Evolutionary conservation across 2,888 invertebrate species (phyloP).

Genomic region (Therioaphis trifolii): DNA sequence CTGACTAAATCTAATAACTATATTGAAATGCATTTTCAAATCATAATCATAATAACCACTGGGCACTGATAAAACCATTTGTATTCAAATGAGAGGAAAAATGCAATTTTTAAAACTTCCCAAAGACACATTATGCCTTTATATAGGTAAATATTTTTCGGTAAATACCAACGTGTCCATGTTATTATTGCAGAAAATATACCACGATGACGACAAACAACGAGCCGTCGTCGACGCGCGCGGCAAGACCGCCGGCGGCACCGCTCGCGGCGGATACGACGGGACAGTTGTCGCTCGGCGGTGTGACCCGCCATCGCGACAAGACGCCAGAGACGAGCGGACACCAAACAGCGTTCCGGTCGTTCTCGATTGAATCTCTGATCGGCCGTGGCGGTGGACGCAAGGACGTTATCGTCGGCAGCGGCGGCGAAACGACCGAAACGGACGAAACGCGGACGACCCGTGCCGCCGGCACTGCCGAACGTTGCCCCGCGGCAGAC

Average conservation of each 20-base stretch:
- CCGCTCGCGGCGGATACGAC: background rate
- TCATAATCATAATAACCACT: too few species aligned
- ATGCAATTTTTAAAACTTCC: too few species aligned
- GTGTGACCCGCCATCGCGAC: background rate
- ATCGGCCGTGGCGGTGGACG: conserved; percentile 63
- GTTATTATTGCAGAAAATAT: background rate
- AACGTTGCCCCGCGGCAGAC: too few species aligned
- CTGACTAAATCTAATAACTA: too few species aligned
- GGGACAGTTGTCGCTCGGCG: background rate
- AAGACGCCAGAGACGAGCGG: background rate
- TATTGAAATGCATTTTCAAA: too few species aligned
- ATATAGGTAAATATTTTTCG: too few species aligned
- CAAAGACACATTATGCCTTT: too few species aligned
- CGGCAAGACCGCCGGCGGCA: background rate
- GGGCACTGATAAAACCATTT: too few species aligned
- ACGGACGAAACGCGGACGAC: too few species aligned
- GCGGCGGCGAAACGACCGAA: conserved; percentile 69
- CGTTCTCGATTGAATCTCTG: conserved; percentile 60
- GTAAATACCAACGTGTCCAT: too few species aligned
- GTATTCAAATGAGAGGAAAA: too few species aligned
- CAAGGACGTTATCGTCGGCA: conserved; percentile 64
- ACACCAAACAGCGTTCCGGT: conserved; percentile 25
- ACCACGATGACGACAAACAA: background rate
- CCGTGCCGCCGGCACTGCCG: too few species aligned
- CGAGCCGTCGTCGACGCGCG: background rate